Conservation (phyloP, 2,797 vertebrate genomes). For the Channallabes apus region DNA sequence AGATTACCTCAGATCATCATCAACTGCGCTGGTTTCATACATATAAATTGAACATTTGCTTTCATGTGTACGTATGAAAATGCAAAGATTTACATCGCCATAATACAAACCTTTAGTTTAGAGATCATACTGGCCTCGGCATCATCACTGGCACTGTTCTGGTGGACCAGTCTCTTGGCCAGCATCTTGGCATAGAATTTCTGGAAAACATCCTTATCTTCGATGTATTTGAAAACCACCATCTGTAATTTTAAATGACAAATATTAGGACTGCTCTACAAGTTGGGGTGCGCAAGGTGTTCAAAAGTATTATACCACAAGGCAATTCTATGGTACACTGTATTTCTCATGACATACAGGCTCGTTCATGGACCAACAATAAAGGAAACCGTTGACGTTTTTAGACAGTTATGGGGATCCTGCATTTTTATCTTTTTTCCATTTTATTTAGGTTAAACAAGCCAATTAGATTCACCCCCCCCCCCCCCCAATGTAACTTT, state of each 20-base stretch:
- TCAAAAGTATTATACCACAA: neutral
- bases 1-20: neutral
- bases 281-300: neutral
- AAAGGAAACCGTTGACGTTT: too few relatives aligned
- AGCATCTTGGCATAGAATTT: slow-evolving; percentile 99
- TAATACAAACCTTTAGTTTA: slow-evolving; percentile 75
- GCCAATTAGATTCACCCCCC: too few relatives aligned
- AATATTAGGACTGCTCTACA: neutral
- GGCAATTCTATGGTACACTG: neutral
- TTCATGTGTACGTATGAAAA: too few relatives aligned
- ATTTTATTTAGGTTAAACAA: too few relatives aligned
- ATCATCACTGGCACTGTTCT: slow-evolving; percentile 84
- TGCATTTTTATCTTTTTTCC: too few relatives aligned
- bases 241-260: slow-evolving; percentile 75
- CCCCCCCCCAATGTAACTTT: too few relatives aligned
- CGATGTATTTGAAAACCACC: slow-evolving; percentile 99
- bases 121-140: slow-evolving; percentile 90
- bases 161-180: slow-evolving; percentile 94
- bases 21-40: neutral
- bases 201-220: slow-evolving; percentile 99
- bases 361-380: neutral
- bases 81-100: too few relatives aligned
- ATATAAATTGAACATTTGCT: too few relatives aligned
- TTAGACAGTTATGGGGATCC: too few relatives aligned
- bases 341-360: neutral